Conservation (phyloP, 2,888 invertebrate species). For the Chalcosyrphus nemorum region DNA sequence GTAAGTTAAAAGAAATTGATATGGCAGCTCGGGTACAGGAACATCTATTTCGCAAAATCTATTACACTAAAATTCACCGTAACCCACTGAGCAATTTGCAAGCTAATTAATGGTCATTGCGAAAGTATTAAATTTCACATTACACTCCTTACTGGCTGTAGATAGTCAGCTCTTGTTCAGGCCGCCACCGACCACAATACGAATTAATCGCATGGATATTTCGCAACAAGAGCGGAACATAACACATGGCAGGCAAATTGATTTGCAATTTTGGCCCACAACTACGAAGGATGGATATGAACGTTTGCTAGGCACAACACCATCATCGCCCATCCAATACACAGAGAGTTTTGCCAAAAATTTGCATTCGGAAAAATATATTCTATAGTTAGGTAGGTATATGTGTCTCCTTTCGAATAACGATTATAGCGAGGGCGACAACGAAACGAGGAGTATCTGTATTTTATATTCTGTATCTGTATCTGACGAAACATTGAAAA, state of each 20-base stretch:
- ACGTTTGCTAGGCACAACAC: not conserved
- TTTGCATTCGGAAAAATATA: conserved; percentile 28
- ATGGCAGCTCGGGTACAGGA: not conserved
- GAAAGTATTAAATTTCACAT: conserved; percentile 58
- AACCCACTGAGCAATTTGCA: conserved; percentile 35
- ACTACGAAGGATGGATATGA: conserved; percentile 44
- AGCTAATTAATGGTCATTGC: conserved; percentile 47
- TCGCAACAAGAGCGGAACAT: conserved; percentile 9
- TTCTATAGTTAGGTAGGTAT: too few species aligned
- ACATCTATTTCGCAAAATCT: conserved; percentile 5
- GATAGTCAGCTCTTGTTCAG: not conserved
- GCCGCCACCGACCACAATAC: conserved; percentile 33
- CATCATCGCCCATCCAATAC: not conserved
- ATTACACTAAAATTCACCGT: not conserved
- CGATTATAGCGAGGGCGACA: too few species aligned
- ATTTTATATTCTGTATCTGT: conserved; percentile 13
- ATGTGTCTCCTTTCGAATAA: not conserved
- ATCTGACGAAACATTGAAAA: conserved; percentile 16
- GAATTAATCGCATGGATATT: conserved; percentile 55
- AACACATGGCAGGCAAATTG: conserved; percentile 48
- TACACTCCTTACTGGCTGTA: not conserved
- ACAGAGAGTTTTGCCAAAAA: conserved; percentile 8
- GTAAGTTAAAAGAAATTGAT: too few species aligned
- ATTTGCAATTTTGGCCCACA: conserved; percentile 48
- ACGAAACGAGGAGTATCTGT: not conserved